Evolutionary conservation across 37 sponge, comb jelly and placozoan species (phyloP), one percentile per base, ranked within the genome.

Genomic region (Ianthella basta): DNA sequence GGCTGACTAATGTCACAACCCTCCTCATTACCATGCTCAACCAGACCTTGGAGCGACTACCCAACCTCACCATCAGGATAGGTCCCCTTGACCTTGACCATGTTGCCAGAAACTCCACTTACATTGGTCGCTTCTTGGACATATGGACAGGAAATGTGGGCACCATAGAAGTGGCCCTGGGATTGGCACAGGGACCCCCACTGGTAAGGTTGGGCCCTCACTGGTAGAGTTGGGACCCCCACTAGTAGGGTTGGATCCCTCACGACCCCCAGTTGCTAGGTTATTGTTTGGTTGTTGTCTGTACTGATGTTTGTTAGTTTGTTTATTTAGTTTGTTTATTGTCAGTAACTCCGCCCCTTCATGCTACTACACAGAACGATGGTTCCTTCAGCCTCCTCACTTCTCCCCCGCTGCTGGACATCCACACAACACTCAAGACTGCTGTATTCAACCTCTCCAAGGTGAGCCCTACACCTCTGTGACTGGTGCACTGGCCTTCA

Each of bases 21-120:
- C 19, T 19, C 8, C 5, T 72, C 20, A 72, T 38, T 30, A 38
- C 10, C 39, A 37, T 72, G 12, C 41, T 72, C 39, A 72, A 72
- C 73, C 16, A 72, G 73, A 72, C 73, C 35, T 37, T 72, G 20
- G 40, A 38, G 36, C 41, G 32, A 13, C 73, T 72, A 20, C 73
- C 73, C 41, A 72, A 72, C 39, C 73, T 72, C 8, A 72, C 73
- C 73, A 72, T 72, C 23, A 72, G 73, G 36, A 72, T 72, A 33
- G 73, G 73, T 30, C 35, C 38, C 23, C 20, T 38, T 72, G 73
- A 72, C 39, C 19, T 72, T 37, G 41, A 30, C 14, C 36, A 72
- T 32, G 19, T 72, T 19, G 41, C 32, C 21, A 37, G 39, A 30
- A 72, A 72, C 39, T 13, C 19, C 10, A 37, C 73, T 23, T 34